Evolutionary conservation across 2,113 vertebrate genomes (phyloP).

Genomic region (Malurus alboscapulatus): DNA sequence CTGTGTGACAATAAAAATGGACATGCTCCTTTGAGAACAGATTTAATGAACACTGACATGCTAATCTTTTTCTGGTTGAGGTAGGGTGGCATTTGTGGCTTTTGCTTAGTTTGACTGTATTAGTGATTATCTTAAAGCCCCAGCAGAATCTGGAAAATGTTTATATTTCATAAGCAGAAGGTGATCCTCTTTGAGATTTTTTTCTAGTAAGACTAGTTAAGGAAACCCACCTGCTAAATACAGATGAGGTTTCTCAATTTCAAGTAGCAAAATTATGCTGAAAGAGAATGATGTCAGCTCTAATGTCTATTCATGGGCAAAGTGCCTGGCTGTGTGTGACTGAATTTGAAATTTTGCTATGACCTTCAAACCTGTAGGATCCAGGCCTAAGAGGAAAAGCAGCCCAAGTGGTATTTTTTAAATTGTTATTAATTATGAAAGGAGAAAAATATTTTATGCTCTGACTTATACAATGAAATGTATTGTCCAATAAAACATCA

Average conservation of each 20-base stretch:
- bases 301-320: not conserved
- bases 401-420: not conserved
- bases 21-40: constrained; percentile 33
- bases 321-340: not conserved
- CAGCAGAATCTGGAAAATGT: not conserved
- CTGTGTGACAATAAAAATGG: constrained; percentile 30
- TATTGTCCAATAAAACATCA: not conserved
- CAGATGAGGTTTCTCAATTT: not conserved
- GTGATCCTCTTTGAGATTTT: not conserved
- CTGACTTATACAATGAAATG: not conserved
- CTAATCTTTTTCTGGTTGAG: constrained; percentile 1
- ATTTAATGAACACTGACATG: not conserved
- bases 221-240: not conserved
- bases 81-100: not conserved
- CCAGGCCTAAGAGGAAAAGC: not conserved
- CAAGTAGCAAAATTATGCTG: not conserved
- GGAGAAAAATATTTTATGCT: not conserved
- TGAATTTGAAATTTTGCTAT: not conserved
- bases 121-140: not conserved
- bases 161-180: not conserved
- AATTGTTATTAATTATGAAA: not conserved
- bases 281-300: not conserved
- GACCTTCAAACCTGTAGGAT: not conserved
- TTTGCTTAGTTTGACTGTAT: not conserved
- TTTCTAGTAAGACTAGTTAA: not conserved